Percentiles rank a stretch among this genome's conserved stretches.
phyloP scores from a whole-genome alignment of 2,113 vertebrate genomes.

The Planiliza haematocheilus region DNA sequence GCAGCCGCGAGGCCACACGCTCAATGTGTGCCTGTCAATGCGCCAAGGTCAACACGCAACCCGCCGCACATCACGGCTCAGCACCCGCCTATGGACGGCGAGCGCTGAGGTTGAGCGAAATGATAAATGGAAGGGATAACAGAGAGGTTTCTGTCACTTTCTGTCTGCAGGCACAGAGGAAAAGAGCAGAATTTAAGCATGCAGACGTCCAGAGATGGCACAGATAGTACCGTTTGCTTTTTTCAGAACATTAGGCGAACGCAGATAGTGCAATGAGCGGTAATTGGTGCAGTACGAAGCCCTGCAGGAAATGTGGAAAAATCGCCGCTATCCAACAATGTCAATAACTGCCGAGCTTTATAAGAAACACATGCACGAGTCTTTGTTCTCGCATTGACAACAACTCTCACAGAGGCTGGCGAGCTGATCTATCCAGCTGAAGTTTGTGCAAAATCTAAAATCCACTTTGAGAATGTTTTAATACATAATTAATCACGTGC shows the following conservation, averaged over 20 bases:
- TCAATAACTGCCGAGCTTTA: constrained; percentile 41
- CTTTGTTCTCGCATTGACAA: constrained; percentile 34
- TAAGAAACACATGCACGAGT: constrained; percentile 56
- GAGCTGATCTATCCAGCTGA: too few relatives aligned
- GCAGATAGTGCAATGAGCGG: constrained; percentile 33
- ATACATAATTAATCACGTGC: too few relatives aligned
- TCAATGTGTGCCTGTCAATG: constrained; percentile 59
- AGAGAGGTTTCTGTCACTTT: neutral
- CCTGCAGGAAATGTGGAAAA: constrained; percentile 64
- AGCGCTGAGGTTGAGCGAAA: neutral
- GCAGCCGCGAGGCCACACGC: constrained; percentile 54
- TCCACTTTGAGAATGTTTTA: neutral
- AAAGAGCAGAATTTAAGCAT: constrained; percentile 2
- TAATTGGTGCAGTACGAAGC: constrained; percentile 56
- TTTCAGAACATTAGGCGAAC: constrained; percentile 33
- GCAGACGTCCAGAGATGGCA: constrained; percentile 18
- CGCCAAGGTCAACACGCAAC: constrained; percentile 69
- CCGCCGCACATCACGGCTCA: constrained; percentile 33
- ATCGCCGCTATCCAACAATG: constrained; percentile 46
- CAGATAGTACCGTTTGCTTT: constrained; percentile 14
- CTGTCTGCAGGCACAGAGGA: constrained; percentile 9
- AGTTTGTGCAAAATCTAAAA: neutral
- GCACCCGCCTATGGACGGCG: constrained; percentile 21
- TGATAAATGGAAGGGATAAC: constrained; percentile 18
- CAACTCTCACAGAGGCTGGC: constrained; percentile 10